Base-by-base conservation (phyloP, 2,113 vertebrate genomes). In the Cariama cristata region DNA sequence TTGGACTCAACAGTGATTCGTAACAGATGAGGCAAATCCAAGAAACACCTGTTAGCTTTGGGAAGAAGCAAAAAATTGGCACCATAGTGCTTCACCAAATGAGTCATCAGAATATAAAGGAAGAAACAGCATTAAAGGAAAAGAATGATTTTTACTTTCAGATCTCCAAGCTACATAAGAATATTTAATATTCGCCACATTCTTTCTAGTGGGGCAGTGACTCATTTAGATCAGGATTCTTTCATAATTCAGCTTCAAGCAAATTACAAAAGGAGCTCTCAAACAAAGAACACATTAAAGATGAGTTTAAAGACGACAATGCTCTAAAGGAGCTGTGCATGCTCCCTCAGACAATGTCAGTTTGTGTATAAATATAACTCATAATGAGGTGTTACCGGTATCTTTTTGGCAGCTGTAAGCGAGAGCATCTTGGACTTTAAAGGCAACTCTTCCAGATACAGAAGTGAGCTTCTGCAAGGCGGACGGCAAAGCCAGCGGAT, bases 1-100 rank as follows among this genome's bases (percentile, higher is more conserved):
- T 8, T 98, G 95, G 92, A 86, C 74, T 93, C 82, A 16, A 33
- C 55, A 84, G 59, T 49, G 93, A 96, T 84, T 96, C 42, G 6
- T 27, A 94, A 73, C 96, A 98, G 97, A 97, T 97, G 90, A 97
- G 92, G 79, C 86, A 97, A 97, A 97, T 97, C 74, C 93, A 97
- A 93, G 86, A 94, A 97, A 96, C 94, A 98, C 96, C 94, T 98
- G 97, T 95, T 97, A 97, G 62, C 75, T 97, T 94, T 53, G 75
- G 59, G 56, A 95, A 85, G 66, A 67, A 63, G 52, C 32, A 74
- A 66, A 95, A 93, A 84, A 73, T 27, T 96, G 60, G 80, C 94
- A 83, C 24, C 44, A 12, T 5, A 30, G 73, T 2, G 11, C 49
- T 77, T 77, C 75, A 96, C 58, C 79, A 86, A 69, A 73, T 97